Conservation (phyloP, 2,888 invertebrate species). For the Sipha maydis region DNA sequence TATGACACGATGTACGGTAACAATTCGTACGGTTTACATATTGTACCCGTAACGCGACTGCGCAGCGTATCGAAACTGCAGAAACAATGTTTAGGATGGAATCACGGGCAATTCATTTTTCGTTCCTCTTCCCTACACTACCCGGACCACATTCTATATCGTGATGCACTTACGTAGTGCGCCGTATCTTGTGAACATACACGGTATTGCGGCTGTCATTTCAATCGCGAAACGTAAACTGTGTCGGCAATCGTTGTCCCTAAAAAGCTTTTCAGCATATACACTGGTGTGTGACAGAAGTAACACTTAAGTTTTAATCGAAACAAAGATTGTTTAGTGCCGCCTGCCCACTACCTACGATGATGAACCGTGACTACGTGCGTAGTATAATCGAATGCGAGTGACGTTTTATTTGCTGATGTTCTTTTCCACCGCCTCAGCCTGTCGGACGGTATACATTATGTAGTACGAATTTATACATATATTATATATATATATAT, state of each 20-base stretch:
- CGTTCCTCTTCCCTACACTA: background rate
- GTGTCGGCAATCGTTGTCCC: too few species aligned
- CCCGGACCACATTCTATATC: background rate
- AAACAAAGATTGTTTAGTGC: background rate
- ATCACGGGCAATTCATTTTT: background rate
- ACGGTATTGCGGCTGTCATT: too few species aligned
- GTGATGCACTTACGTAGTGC: background rate
- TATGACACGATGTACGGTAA: background rate
- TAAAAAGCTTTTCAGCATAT: too few species aligned
- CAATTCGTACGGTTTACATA: background rate
- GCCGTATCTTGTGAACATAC: background rate
- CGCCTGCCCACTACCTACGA: background rate
- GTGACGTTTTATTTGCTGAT: conserved; percentile 8
- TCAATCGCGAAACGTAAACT: too few species aligned
- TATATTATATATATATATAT: too few species aligned
- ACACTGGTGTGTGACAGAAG: too few species aligned
- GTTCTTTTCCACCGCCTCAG: background rate
- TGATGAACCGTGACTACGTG: background rate
- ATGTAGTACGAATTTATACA: background rate
- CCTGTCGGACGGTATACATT: background rate
- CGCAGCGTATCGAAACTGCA: background rate
- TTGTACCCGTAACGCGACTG: background rate
- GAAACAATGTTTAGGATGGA: background rate
- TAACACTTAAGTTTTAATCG: background rate
- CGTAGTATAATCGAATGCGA: background rate